Conservation (phyloP, 2,888 invertebrate species). For the Drosophila kuntzei region DNA sequence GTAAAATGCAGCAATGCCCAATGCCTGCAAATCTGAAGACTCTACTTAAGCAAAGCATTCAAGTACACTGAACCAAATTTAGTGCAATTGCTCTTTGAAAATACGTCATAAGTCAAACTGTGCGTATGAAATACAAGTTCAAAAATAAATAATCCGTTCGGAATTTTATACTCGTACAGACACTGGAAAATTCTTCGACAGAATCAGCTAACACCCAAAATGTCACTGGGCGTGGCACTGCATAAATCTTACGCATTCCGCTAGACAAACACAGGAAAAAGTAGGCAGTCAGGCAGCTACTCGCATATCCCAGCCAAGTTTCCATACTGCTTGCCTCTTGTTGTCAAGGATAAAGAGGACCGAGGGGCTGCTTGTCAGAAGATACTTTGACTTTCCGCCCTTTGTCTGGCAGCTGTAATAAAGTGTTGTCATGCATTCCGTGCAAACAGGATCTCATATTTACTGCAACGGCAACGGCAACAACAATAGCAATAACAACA, state of each 20-base stretch:
- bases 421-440: slow-evolving; percentile 74
- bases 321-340: slow-evolving; percentile 4
- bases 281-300: slow-evolving; percentile 23
- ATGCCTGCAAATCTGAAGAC: not conserved
- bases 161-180: slow-evolving; percentile 21
- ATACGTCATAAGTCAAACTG: slow-evolving; percentile 17
- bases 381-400: slow-evolving; percentile 50
- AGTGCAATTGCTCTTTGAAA: not conserved
- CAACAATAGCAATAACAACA: slow-evolving; percentile 20
- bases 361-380: slow-evolving; percentile 26
- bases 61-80: slow-evolving; percentile 1
- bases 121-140: slow-evolving; percentile 23
- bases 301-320: slow-evolving; percentile 10
- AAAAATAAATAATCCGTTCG: slow-evolving; percentile 42
- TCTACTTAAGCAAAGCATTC: not conserved
- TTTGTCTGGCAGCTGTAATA: slow-evolving; percentile 66
- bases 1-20: not conserved
- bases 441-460: slow-evolving; percentile 62
- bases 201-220: not conserved
- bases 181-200: slow-evolving; percentile 38
- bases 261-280: slow-evolving; percentile 14
- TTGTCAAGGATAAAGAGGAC: not conserved
- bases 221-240: slow-evolving; percentile 37
- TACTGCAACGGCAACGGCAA: slow-evolving; percentile 26
- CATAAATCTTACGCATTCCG: slow-evolving; percentile 46